phyloP scores from a whole-genome alignment of 2,797 vertebrate species.

The Capromys pilorides region DNA sequence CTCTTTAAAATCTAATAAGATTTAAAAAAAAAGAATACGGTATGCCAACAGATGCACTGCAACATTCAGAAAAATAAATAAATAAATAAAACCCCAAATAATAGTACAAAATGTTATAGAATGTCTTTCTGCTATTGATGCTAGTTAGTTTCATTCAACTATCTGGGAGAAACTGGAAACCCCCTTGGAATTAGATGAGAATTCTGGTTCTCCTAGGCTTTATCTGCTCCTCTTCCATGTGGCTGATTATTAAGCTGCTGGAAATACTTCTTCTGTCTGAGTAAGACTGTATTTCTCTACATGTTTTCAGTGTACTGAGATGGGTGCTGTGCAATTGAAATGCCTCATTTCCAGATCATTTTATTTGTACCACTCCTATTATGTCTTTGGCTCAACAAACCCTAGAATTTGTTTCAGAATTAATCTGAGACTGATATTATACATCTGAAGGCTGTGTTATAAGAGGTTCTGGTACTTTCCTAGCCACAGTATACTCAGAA shows the following conservation, averaged over 20 bases:
- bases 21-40: too few relatives aligned
- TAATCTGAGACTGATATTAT: conserved; percentile 68
- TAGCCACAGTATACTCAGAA: not conserved
- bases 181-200: conserved; percentile 71
- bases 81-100: too few relatives aligned
- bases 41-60: too few relatives aligned
- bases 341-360: conserved; percentile 75
- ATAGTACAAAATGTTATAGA: conserved; percentile 17
- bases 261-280: conserved; percentile 76
- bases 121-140: conserved; percentile 5
- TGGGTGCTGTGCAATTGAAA: conserved; percentile 74
- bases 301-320: conserved; percentile 61
- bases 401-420: conserved; percentile 74
- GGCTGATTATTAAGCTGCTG: conserved; percentile 71
- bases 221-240: conserved; percentile 72
- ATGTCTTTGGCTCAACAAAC: conserved; percentile 69
- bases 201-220: conserved; percentile 66
- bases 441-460: conserved; percentile 45
- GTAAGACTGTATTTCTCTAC: conserved; percentile 74
- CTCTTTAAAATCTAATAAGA: too few relatives aligned
- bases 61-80: too few relatives aligned
- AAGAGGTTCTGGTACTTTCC: conserved; percentile 52
- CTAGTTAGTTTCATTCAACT: conserved; percentile 64
- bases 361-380: conserved; percentile 69
- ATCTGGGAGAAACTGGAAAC: conserved; percentile 67